Evolutionary conservation across 2,113 vertebrate genomes (phyloP).

Genomic region (Marmota monax): DNA sequence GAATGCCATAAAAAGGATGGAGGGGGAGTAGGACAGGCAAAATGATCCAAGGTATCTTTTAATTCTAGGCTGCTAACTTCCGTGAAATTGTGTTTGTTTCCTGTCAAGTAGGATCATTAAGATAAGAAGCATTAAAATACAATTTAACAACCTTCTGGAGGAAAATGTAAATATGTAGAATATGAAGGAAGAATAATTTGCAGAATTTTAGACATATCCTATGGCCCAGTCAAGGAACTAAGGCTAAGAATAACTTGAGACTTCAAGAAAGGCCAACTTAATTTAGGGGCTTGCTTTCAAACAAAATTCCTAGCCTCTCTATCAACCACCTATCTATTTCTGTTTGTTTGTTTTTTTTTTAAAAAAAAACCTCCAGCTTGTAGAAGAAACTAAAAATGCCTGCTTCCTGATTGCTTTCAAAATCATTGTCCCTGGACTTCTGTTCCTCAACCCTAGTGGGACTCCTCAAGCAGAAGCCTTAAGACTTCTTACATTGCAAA

Average conservation of each 20-base stretch:
- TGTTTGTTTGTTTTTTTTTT: not conserved
- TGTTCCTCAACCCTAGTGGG: not conserved
- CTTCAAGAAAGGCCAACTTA: not conserved
- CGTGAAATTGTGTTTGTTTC: not conserved
- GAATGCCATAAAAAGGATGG: not conserved
- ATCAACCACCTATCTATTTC: not conserved
- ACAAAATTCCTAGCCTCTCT: not conserved
- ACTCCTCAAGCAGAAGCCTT: not conserved
- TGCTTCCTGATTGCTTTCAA: constrained; percentile 20
- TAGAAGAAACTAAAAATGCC: not conserved
- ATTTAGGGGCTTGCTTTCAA: not conserved
- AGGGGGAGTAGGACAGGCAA: not conserved
- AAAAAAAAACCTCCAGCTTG: not conserved
- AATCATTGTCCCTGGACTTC: not conserved
- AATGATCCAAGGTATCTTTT: not conserved
- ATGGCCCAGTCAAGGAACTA: not conserved
- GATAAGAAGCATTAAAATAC: constrained; percentile 9
- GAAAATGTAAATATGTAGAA: constrained; percentile 37
- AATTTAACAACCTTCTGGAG: not conserved
- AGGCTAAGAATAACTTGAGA: not conserved
- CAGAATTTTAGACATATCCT: not conserved
- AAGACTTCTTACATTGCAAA: not conserved
- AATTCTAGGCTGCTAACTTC: not conserved
- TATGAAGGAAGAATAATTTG: not conserved
- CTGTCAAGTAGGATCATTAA: not conserved